Conservation (phyloP, 2,113 vertebrate genomes). For the Lepisosteus oculatus region DNA sequence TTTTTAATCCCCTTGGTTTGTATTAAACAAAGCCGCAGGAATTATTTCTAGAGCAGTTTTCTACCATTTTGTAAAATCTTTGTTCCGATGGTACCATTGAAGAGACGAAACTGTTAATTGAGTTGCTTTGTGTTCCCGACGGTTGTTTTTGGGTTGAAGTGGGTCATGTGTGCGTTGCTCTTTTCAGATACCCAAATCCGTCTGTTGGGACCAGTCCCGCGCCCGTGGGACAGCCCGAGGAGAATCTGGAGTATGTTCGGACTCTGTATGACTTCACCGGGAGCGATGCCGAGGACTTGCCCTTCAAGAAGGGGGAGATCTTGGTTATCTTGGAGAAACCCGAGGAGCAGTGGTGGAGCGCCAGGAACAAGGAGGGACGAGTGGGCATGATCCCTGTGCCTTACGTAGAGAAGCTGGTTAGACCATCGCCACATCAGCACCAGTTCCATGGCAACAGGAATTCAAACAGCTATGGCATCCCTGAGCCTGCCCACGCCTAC, state of each 20-base stretch:
- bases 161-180: constrained; percentile 10
- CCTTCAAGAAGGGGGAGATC: constrained; percentile 94
- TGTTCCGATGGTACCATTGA: no score
- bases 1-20: no score
- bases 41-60: no score
- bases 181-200: constrained; percentile 77
- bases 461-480: constrained; percentile 95
- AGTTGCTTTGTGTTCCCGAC: no score
- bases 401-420: constrained; percentile 91
- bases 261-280: constrained; percentile 97
- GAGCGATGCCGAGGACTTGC: constrained; percentile 93
- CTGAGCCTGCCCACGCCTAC: constrained; percentile 93
- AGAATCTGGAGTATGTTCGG: constrained; percentile 89
- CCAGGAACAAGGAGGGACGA: constrained; percentile 92
- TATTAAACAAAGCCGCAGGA: no score
- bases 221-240: constrained; percentile 68
- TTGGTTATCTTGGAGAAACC: constrained; percentile 93
- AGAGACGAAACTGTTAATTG: no score
- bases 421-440: constrained; percentile 65
- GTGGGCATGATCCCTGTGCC: constrained; percentile 96
- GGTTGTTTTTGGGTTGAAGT: background rate
- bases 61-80: no score
- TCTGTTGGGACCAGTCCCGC: constrained; percentile 66
- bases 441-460: constrained; percentile 82
- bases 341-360: constrained; percentile 99